A percentile compares a stretch with the other conserved stretches of the same genome.
phyloP scores from a whole-genome alignment of 2,113 vertebrate genomes.

The Puma concolor region DNA sequence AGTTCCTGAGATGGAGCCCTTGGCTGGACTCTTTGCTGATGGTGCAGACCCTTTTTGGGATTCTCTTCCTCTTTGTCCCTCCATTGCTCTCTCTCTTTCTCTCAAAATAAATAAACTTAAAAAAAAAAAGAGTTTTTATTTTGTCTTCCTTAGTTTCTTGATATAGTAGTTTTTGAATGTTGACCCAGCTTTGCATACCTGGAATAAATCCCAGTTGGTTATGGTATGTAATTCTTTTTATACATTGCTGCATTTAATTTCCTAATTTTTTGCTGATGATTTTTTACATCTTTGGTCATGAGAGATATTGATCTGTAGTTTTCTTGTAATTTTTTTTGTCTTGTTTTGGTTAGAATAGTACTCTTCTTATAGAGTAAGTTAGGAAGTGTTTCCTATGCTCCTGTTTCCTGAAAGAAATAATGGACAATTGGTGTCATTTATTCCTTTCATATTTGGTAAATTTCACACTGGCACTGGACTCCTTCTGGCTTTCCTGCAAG shows the following conservation, averaged over 20 bases:
- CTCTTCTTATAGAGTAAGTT: background rate
- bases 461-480: background rate
- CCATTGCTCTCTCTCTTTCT: too few species aligned
- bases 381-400: background rate
- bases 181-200: background rate
- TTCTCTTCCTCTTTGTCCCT: too few species aligned
- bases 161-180: background rate
- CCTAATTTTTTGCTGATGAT: background rate
- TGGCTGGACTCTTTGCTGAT: too few species aligned
- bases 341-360: background rate
- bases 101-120: too few species aligned
- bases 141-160: background rate
- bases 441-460: background rate
- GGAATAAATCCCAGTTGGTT: background rate
- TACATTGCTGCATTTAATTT: background rate
- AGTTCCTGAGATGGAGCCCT: too few species aligned
- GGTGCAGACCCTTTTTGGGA: too few species aligned
- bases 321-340: background rate
- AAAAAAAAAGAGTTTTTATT: background rate
- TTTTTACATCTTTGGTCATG: background rate
- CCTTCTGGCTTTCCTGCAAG: background rate
- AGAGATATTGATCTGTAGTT: background rate
- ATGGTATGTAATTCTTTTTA: background rate
- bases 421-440: background rate
- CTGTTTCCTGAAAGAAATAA: background rate